A percentile compares a stretch with the other conserved stretches of the same genome.
phyloP scores from a whole-genome alignment of 2,888 invertebrate species.

The Calliopum simillimum region DNA sequence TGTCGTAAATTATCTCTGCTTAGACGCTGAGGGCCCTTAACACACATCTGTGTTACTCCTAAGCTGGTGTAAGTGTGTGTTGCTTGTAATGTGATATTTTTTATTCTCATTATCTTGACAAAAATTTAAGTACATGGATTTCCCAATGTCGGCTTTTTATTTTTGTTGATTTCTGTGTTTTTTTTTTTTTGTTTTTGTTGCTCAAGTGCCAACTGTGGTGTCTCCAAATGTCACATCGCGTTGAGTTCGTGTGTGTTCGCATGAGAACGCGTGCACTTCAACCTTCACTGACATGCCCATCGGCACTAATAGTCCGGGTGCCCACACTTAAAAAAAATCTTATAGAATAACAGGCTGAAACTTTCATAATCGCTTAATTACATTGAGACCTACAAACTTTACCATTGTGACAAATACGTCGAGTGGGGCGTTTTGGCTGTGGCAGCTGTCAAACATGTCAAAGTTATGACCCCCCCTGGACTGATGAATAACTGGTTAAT shows the following conservation, averaged over 20 bases:
- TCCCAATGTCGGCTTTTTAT: neutral
- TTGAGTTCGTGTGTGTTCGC: conserved; percentile 26
- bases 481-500: no score
- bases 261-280: neutral
- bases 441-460: no score
- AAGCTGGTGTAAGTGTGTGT: neutral
- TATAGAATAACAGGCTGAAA: no score
- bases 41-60: neutral
- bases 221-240: neutral
- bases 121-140: neutral
- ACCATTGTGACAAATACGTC: neutral
- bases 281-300: no score
- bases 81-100: conserved; percentile 27
- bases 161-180: conserved; percentile 14
- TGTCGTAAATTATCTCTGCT: conserved; percentile 25
- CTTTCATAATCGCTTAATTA: no score
- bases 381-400: neutral
- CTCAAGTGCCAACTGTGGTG: conserved; percentile 23
- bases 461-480: no score
- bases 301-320: neutral
- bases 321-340: no score
- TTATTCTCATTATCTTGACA: conserved; percentile 17
- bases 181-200: neutral
- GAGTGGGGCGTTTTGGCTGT: no score
- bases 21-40: conserved; percentile 11